Evolutionary conservation across 1,140 invertebrate genomes (phyloP), one percentile per base, ranked within the genome.

Genomic region (Drosophila bipectinata): DNA sequence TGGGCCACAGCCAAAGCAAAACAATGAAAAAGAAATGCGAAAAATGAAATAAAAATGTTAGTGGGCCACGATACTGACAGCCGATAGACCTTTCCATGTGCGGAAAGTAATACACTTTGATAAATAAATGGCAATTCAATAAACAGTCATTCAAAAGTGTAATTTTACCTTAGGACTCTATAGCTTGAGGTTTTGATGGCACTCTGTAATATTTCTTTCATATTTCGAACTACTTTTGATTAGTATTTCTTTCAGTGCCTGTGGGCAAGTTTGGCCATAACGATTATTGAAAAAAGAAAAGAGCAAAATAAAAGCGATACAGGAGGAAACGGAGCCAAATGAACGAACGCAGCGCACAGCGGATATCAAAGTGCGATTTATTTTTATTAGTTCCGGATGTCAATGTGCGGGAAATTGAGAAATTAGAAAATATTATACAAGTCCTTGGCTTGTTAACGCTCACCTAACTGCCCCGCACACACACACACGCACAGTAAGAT

Each of bases 351-450:
- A 80, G 28, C 69, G 72, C 41, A 37, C 64, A 74, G 64, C 83
- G 83, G 83, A 88, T 88, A 88, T 88, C 84, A 88, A 88, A 88
- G 83, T 88, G 83, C 83, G 83, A 88, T 88, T 88, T 88, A 88
- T 88, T 88, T 88, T 88, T 88, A 88, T 88, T 88, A 88, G 84
- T 88, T 88, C 81, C 83, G 83, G 83, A 88, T 89, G 84, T 88
- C 83, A 79, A 88, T 88, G 83, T 88, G 83, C 76, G 83, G 83
- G 83, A 88, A 88, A 88, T 88, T 88, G 83, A 88, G 83, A 88
- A 88, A 88, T 88, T 88, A 88, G 83, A 88, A 88, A 88, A 88
- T 88, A 88, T 88, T 88, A 88, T 88, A 88, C 83, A 88, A 77
- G 79, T 74, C 72, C 68, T 75, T 79, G 69, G 56, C 83, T 88